These are phyloP conservation scores for Pipistrellus pygmaeus DNA, from an alignment of 2,797 vertebrate genomes.

Conservation along the genomic window DNA sequence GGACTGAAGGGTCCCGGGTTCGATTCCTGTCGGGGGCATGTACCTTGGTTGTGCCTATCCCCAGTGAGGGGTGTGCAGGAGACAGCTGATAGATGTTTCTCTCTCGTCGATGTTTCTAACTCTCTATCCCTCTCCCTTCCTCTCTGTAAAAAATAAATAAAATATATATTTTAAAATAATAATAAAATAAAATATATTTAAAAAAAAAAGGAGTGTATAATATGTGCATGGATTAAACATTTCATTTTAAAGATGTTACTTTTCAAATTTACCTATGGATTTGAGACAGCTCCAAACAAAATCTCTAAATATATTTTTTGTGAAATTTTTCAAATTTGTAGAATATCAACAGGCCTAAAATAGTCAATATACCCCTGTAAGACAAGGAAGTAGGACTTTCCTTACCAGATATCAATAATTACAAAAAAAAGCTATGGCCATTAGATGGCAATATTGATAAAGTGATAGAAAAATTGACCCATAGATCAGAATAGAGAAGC, in stretches of 20 bases:
- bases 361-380: background rate
- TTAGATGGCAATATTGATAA: background rate
- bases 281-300: background rate
- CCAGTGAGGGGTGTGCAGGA: too few species aligned
- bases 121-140: too few species aligned
- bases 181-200: too few species aligned
- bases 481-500: background rate
- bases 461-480: background rate
- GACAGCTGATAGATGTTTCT: too few species aligned
- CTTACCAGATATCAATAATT: background rate
- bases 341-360: background rate
- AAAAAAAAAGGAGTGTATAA: background rate
- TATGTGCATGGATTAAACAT: background rate
- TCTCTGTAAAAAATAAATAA: too few species aligned
- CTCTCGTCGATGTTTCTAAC: too few species aligned
- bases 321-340: background rate
- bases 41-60: too few species aligned
- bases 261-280: background rate
- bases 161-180: too few species aligned
- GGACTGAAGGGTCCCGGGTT: too few species aligned
- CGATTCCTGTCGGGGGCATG: too few species aligned
- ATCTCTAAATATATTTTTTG: background rate
- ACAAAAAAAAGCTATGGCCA: background rate
- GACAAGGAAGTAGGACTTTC: background rate
- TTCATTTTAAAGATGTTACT: background rate